Evolutionary conservation across 2,888 invertebrate species (phyloP).

Genomic region (Hipparchia semele): DNA sequence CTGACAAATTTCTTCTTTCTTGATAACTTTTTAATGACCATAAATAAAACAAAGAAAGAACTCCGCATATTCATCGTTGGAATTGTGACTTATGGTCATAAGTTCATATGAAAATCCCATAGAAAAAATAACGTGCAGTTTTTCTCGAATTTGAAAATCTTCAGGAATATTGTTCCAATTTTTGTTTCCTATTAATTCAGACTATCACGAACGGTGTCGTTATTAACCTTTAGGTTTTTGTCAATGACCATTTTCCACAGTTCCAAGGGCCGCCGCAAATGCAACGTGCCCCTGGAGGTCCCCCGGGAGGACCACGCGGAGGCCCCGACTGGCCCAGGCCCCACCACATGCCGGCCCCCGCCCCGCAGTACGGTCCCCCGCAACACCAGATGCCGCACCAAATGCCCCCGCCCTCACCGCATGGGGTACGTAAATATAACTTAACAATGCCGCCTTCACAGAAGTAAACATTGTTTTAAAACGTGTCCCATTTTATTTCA

Average conservation of each 20-base stretch:
- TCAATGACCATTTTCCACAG: conserved; percentile 43
- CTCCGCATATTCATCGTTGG: no score
- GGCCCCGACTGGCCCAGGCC: conserved; percentile 74
- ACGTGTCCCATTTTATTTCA: neutral
- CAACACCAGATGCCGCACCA: conserved; percentile 77
- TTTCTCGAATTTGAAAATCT: no score
- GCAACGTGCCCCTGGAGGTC: conserved; percentile 42
- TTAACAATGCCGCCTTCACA: neutral
- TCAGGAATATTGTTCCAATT: no score
- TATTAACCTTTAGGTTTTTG: no score
- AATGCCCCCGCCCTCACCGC: conserved; percentile 75
- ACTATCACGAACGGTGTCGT: no score
- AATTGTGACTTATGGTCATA: no score
- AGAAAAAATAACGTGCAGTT: no score
- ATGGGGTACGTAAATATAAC: conserved; percentile 54
- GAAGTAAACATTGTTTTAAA: neutral
- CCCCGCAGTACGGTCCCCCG: conserved; percentile 74
- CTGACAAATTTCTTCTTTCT: no score
- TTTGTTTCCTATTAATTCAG: no score
- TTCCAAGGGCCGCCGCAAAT: conserved; percentile 61
- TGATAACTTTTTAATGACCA: no score
- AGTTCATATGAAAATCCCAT: no score
- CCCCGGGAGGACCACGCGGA: conserved; percentile 53
- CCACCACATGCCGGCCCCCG: conserved; percentile 69
- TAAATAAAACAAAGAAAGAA: no score